Percentiles rank a stretch among this genome's conserved stretches.
Conservation (phyloP, 2,888 invertebrate species). For the Agonum fuliginosum region DNA sequence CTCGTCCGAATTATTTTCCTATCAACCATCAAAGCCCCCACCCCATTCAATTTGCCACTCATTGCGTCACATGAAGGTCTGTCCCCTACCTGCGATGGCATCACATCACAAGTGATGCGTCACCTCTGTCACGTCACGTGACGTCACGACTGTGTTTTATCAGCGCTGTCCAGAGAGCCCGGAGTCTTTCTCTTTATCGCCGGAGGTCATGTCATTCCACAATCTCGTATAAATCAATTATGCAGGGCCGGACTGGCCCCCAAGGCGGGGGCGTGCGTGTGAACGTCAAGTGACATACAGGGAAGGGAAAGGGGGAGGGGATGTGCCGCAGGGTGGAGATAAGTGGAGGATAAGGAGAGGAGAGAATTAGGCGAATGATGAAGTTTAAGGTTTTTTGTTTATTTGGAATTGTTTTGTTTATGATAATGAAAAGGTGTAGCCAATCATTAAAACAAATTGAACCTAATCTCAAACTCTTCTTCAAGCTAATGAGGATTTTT, state of each 20-base stretch:
- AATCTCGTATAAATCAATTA: conserved; percentile 59
- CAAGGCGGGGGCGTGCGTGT: neutral
- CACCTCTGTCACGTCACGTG: too few species aligned
- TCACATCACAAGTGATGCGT: neutral
- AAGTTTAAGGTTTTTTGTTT: conserved; percentile 1
- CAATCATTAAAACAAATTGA: too few species aligned
- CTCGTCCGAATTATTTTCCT: neutral
- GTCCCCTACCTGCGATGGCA: neutral
- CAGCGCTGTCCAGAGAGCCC: neutral
- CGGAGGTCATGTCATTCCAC: conserved; percentile 51
- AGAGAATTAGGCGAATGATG: too few species aligned
- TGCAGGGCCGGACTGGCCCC: conserved; percentile 45
- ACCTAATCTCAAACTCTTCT: too few species aligned
- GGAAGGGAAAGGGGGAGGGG: neutral
- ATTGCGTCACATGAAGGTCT: neutral
- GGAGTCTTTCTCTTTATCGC: conserved; percentile 48
- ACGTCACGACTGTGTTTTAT: too few species aligned
- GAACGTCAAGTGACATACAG: conserved; percentile 24
- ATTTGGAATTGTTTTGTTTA: too few species aligned
- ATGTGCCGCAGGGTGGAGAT: neutral
- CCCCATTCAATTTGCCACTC: conserved; percentile 3
- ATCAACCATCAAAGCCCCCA: neutral
- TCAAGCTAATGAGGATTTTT: too few species aligned
- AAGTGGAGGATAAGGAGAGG: neutral
- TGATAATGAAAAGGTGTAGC: too few species aligned